Conservation (phyloP, 2,113 vertebrate genomes). For the Corythaixoides concolor region DNA sequence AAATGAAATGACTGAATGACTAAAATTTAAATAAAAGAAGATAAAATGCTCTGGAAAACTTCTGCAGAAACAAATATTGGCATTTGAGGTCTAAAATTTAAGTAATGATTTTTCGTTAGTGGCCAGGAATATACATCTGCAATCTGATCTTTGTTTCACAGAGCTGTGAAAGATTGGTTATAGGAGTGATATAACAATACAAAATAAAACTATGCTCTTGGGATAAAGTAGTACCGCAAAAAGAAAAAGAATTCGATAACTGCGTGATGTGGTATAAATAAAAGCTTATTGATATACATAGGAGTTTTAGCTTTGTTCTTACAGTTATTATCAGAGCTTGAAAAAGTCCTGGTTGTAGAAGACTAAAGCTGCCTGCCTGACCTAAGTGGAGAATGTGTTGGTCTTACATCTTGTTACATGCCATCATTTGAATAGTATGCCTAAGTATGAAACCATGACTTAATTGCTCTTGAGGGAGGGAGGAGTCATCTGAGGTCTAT, state of each 20-base stretch:
- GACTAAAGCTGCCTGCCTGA: neutral
- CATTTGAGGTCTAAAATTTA: neutral
- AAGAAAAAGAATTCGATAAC: neutral
- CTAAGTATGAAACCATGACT: neutral
- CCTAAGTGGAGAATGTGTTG: neutral
- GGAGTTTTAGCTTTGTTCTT: neutral
- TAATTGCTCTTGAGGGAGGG: neutral
- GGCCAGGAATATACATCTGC: neutral
- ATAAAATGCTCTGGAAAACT: neutral
- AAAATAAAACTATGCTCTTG: neutral
- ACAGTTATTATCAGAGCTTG: neutral
- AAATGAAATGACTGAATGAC: neutral
- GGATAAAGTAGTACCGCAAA: neutral
- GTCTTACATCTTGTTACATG: neutral
- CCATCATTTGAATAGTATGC: neutral
- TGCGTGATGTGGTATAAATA: neutral
- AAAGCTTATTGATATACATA: neutral
- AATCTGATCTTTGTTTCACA: neutral
- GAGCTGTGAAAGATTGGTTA: neutral
- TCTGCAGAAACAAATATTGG: neutral
- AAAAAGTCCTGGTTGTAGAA: neutral
- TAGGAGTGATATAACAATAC: neutral
- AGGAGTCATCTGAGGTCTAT: neutral
- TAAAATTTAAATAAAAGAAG: neutral
- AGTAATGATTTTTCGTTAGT: neutral